Conservation (phyloP, 2,888 invertebrate genomes). For the Tipula lateralis region DNA sequence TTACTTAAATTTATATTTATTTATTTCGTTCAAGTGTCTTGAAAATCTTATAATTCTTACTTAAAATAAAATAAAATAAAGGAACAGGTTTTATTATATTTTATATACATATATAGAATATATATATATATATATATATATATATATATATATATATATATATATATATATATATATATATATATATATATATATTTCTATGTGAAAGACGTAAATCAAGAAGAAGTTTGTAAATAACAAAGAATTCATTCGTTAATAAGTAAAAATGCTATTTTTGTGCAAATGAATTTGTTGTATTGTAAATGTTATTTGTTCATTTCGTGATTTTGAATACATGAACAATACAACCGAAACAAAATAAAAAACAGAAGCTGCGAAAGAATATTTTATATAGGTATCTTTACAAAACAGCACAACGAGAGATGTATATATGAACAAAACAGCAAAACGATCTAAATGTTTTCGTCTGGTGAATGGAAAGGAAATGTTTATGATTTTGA, state of each 20-base stretch:
- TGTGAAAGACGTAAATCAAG: constrained; percentile 19
- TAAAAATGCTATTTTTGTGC: not conserved
- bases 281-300: not conserved
- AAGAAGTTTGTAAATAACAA: not conserved
- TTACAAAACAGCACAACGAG: not conserved
- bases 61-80: constrained; percentile 2
- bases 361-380: not conserved
- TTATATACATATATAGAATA: not conserved
- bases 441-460: not conserved
- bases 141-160: too few relatives aligned
- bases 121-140: too few relatives aligned
- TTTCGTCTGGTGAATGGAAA: constrained; percentile 15
- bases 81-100: constrained; percentile 13
- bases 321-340: constrained; percentile 14
- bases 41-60: constrained; percentile 19
- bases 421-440: not conserved
- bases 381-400: not conserved
- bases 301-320: constrained; percentile 24
- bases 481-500: constrained; percentile 24
- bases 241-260: constrained; percentile 19
- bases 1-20: not conserved
- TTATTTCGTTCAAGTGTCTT: constrained; percentile 14
- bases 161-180: too few relatives aligned
- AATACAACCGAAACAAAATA: not conserved
- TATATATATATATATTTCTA: too few relatives aligned